Evolutionary conservation across 2,113 vertebrate species (phyloP).

Genomic region (Nothoprocta pentlandii): DNA sequence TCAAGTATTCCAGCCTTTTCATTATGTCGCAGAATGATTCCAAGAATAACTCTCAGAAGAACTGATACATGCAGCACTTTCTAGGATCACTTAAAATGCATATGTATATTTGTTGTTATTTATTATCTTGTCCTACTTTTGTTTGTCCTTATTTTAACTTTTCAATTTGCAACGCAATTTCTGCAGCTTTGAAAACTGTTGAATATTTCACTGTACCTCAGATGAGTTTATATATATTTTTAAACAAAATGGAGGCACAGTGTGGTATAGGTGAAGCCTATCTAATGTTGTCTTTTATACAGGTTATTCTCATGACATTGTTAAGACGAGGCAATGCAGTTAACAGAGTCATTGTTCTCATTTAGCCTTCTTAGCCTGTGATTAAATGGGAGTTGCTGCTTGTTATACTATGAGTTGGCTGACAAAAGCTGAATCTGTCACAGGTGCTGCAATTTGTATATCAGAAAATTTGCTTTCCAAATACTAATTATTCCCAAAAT

Average conservation of each 20-base stretch:
- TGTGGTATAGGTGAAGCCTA: background rate
- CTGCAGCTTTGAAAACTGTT: conserved; percentile 25
- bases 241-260: conserved; percentile 1
- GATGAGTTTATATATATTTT: conserved; percentile 39
- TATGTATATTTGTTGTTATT: conserved; percentile 5
- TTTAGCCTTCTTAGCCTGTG: conserved; percentile 43
- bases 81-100: background rate
- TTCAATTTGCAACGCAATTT: conserved; percentile 46
- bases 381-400: conserved; percentile 70
- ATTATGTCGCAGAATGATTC: background rate
- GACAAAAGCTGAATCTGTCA: conserved; percentile 70
- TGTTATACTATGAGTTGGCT: conserved; percentile 51
- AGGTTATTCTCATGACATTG: conserved; percentile 42
- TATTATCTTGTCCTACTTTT: conserved; percentile 26
- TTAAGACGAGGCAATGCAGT: conserved; percentile 40
- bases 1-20: background rate
- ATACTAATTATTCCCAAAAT: conserved; percentile 75
- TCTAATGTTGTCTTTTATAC: conserved; percentile 1
- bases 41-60: background rate
- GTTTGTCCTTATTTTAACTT: conserved; percentile 32
- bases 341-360: conserved; percentile 53
- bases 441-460: conserved; percentile 73
- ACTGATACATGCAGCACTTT: background rate
- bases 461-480: conserved; percentile 75
- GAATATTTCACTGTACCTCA: conserved; percentile 12